Evolutionary conservation across 2,113 vertebrate genomes (phyloP), one percentile per base, ranked within the genome.

Genomic region (Serinus canaria): DNA sequence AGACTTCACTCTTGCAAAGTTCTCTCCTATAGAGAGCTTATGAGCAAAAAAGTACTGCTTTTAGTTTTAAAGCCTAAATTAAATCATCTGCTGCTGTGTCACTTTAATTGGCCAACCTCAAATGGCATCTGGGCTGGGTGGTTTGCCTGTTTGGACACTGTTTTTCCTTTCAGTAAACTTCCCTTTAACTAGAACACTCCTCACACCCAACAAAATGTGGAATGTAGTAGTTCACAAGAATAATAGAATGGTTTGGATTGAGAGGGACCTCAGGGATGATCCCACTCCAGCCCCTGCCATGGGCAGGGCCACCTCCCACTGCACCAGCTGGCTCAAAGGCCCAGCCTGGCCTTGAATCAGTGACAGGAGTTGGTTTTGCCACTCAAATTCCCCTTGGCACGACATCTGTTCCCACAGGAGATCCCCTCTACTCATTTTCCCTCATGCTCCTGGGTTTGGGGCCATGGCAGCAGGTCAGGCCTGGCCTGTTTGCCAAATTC

Each of bases 1-100:
- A 76, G 39, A 6, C 35, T 37, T 55, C 2, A 1, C 31, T 53
- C 6, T 0, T 10, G 21, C 15, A 9, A 63, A 52, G 8, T 11
- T 24, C 39, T 56, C 22, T n/a, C 11, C 11, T n/a, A 6, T 0
- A 64, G 27, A 53, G 24, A 43, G 13, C 3, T 79, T 13, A 17
- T 2, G 7, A 59, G 39, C 72, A 31, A 59, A 31, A 31, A 84
- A 28, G 30, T 1, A 8, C 15, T 35, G 53, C 39, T 68, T 82
- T 50, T 21, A 33, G 44, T 47, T 49, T 21, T 58, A 2, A 46
- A 49, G 5, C 31, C 77, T 39, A 9, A 59, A 76, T 52, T 31
- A 31, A 55, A 83, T 35, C 11, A 58, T 9, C 24, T 78, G 39
- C 66, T 84, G 35, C 77, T 47, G 16, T 16, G 39, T 10, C 44